Base-by-base conservation (phyloP, 2,113 vertebrate species). In the Paralichthys olivaceus region DNA sequence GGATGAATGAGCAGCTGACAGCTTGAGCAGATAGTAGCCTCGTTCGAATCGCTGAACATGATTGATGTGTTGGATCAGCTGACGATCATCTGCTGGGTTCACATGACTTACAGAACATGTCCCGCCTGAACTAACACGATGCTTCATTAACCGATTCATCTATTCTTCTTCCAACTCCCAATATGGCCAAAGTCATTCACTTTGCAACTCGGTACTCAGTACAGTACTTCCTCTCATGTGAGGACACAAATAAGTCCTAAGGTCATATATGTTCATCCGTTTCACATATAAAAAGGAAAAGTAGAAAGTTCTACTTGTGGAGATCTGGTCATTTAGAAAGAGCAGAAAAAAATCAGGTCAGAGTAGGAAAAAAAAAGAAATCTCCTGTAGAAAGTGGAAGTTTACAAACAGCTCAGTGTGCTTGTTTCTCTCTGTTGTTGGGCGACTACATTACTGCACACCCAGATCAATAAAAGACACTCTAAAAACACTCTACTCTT, bases 91-190 rank as follows among this genome's bases (percentile, higher is more conserved):
- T 81, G 83, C 83, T 17, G 29, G 25, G 5, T 63, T 53, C 86
- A 90, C 84, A 85, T 88, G 80, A 85, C 65, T 80, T 57, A 47
- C 49, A 59, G 54, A 29, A 6, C 77, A 54, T 1, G 0, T 56
- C 74, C 58, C 66, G 78, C 40, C 73, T 82, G 84, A 87, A 70
- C 64, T 72, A 72, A 75, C 40, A 1, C 26, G 53, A 81, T 23
- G 85, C 88, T 85, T 85, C 83, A 87, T 85, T 88, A 85, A 64
- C 79, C 76, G 22, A 25, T 32, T 67, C 20, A 66, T 77, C 23
- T 53, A 49, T 81, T 80, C 67, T 84, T 69, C 85, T 77, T 65
- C 75, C 61, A 69, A 71, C 34, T 61, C 80, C 80, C 70, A 76
- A 80, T 78, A 84, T 70, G 82, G 76, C 17, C 11, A 32, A 53